Evolutionary conservation across 2,113 vertebrate genomes (phyloP).

Genomic region (Furnarius figulus): DNA sequence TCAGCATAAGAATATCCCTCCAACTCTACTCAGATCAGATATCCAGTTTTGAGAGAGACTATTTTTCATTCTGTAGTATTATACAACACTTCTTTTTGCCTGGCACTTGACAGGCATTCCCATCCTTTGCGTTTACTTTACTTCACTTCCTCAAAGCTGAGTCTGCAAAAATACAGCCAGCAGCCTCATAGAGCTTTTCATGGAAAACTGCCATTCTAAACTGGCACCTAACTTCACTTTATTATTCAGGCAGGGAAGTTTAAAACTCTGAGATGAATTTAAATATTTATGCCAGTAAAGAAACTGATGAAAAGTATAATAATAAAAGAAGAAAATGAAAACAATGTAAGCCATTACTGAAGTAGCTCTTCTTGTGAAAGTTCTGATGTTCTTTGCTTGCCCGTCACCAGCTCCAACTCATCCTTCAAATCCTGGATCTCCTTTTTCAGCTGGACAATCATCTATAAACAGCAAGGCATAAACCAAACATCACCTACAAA

Average conservation of each 20-base stretch:
- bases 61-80: background rate
- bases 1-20: slow-evolving; percentile 17
- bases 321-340: background rate
- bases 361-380: slow-evolving; percentile 83
- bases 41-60: background rate
- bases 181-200: slow-evolving; percentile 17
- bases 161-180: slow-evolving; percentile 50
- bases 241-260: slow-evolving; percentile 4
- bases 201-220: slow-evolving; percentile 40
- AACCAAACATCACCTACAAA: slow-evolving; percentile 12
- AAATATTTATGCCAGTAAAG: slow-evolving; percentile 11
- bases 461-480: slow-evolving; percentile 70
- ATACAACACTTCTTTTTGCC: slow-evolving; percentile 25
- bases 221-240: slow-evolving; percentile 6
- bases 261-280: slow-evolving; percentile 17
- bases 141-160: slow-evolving; percentile 47
- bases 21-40: background rate
- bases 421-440: slow-evolving; percentile 88
- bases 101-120: slow-evolving; percentile 49
- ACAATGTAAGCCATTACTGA: slow-evolving; percentile 74
- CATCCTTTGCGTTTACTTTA: background rate
- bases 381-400: slow-evolving; percentile 78
- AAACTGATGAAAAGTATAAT: slow-evolving; percentile 27
- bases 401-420: slow-evolving; percentile 85
- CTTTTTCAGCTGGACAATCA: slow-evolving; percentile 84